Evolutionary conservation across 2,113 vertebrate species (phyloP).

Genomic region (Chlorodrepanis virens): DNA sequence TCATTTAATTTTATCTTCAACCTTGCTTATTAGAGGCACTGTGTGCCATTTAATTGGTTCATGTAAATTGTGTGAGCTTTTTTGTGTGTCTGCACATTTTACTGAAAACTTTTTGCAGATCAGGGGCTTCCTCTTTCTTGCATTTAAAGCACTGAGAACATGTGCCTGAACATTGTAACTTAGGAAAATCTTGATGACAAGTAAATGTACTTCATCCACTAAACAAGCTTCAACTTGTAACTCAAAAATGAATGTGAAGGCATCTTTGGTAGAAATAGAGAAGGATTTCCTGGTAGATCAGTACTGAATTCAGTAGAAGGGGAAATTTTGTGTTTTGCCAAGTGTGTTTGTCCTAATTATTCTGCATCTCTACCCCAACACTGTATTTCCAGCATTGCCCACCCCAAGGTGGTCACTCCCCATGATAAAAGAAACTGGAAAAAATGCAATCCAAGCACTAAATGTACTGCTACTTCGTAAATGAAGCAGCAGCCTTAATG

Average conservation of each 20-base stretch:
- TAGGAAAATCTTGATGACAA: not conserved
- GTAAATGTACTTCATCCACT: not conserved
- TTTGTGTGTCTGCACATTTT: not conserved
- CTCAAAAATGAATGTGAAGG: not conserved
- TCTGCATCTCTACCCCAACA: not conserved
- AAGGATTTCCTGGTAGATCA: not conserved
- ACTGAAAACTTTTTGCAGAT: not conserved
- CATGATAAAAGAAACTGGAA: not conserved
- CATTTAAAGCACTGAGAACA: not conserved
- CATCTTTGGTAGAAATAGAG: not conserved
- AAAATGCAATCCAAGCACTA: not conserved
- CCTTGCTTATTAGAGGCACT: not conserved
- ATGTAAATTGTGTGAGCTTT: not conserved
- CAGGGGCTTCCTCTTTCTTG: not conserved
- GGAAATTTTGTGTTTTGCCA: not conserved
- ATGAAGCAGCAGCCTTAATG: not conserved
- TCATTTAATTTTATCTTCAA: constrained; percentile 2
- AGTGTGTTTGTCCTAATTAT: not conserved
- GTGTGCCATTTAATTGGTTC: constrained; percentile 13
- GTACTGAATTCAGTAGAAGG: not conserved
- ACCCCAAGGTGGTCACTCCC: not conserved
- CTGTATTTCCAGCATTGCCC: not conserved
- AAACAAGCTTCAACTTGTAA: not conserved
- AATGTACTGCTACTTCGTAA: not conserved
- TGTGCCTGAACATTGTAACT: not conserved